Evolutionary conservation across 1,140 invertebrate species (phyloP).

Genomic region (Trichonephila clavata): DNA sequence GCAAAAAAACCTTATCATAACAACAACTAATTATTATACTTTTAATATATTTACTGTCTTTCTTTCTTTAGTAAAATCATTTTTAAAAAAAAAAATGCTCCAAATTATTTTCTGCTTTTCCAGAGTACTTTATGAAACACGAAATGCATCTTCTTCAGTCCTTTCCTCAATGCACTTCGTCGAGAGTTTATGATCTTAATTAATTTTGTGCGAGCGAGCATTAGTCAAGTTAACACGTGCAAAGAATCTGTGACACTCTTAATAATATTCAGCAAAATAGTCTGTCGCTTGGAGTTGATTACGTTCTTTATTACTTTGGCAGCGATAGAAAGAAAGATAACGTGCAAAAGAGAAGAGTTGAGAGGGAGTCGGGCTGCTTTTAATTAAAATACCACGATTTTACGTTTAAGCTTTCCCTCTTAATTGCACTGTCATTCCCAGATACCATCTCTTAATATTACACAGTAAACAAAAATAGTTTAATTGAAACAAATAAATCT

Average conservation of each 20-base stretch:
- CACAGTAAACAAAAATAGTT: background rate
- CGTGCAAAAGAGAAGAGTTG: background rate
- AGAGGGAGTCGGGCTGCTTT: background rate
- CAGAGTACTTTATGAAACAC: background rate
- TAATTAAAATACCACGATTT: background rate
- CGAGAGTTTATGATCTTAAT: background rate
- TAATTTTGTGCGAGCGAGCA: background rate
- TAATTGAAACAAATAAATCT: background rate
- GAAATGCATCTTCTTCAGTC: background rate
- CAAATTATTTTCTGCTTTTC: background rate
- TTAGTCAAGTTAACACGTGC: background rate
- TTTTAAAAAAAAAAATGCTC: background rate
- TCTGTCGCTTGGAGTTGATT: background rate
- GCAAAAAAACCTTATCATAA: background rate
- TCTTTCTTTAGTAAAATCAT: background rate
- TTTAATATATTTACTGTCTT: background rate
- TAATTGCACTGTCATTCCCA: background rate
- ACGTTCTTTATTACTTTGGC: background rate
- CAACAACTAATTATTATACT: background rate
- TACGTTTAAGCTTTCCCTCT: background rate
- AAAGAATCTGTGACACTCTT: constrained; percentile 16
- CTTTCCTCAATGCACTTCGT: background rate
- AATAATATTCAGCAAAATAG: background rate
- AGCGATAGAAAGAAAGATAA: background rate
- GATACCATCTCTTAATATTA: background rate